A percentile compares a stretch with the other conserved stretches of the same genome.
These are phyloP conservation scores for Sylvicola cinctus DNA, from an alignment of 2,888 invertebrate genomes.

Conservation along the genomic window DNA sequence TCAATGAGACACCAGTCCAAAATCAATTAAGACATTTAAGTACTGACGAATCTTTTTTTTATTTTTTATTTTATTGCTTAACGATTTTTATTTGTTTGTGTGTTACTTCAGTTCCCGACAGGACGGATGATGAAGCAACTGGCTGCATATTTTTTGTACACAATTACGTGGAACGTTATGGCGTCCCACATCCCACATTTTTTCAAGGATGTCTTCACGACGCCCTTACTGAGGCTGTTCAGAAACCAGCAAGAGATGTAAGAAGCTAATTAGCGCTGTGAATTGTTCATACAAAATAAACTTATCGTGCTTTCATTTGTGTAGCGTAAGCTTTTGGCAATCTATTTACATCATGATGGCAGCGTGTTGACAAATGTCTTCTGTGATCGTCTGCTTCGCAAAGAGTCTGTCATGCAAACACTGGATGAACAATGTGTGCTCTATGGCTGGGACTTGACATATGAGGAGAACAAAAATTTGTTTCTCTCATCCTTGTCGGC, in stretches of 20 bases:
- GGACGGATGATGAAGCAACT: slow-evolving; percentile 63
- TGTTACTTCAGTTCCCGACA: slow-evolving; percentile 53
- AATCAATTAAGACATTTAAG: slow-evolving; percentile 57
- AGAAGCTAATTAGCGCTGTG: slow-evolving; percentile 11
- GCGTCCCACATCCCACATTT: slow-evolving; percentile 71
- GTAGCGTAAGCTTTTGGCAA: slow-evolving; percentile 77
- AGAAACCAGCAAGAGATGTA: slow-evolving; percentile 79
- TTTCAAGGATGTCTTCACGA: slow-evolving; percentile 81
- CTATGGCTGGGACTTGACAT: slow-evolving; percentile 95
- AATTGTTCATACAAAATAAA: neutral
- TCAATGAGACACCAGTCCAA: slow-evolving; percentile 50
- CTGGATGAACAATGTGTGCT: slow-evolving; percentile 77
- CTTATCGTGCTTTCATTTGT: slow-evolving; percentile 12
- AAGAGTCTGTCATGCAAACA: slow-evolving; percentile 75
- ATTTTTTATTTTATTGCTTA: slow-evolving; percentile 4
- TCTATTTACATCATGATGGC: slow-evolving; percentile 92
- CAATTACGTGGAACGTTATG: slow-evolving; percentile 71
- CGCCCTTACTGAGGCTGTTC: slow-evolving; percentile 75
- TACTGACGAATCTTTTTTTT: too few species aligned
- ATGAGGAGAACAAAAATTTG: slow-evolving; percentile 67
- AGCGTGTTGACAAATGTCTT: slow-evolving; percentile 93
- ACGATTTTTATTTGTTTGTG: slow-evolving; percentile 1
- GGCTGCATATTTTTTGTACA: slow-evolving; percentile 74
- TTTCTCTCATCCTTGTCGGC: slow-evolving; percentile 53
- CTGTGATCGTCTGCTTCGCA: slow-evolving; percentile 84